Evolutionary conservation across 2,113 vertebrate species (phyloP), one percentile per base, ranked within the genome.

Genomic region (Engraulis encrasicolus): DNA sequence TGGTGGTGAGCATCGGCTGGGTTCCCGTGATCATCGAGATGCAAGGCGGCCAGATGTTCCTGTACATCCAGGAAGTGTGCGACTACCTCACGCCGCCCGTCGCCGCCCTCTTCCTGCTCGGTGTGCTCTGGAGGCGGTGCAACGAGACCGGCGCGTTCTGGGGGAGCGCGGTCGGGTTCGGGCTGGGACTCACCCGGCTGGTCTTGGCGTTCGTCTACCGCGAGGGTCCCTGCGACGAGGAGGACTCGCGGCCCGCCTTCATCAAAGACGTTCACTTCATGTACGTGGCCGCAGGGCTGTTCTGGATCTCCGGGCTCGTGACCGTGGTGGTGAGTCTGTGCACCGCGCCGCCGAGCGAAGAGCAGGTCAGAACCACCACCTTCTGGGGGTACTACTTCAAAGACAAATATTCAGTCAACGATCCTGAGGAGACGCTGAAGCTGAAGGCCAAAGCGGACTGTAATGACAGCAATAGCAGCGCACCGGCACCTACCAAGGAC

Each of bases 31-130:
- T 99, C 31, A 96, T 99, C 89, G 96, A 99, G 91, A 99, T 99
- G 98, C 98, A 99, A 92, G 97, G 98, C 15, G 98, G 98, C 45
- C 98, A 99, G 92, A 99, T 99, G 92, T 99, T 99, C 90, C 95
- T 99, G 48, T 99, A 99, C 89, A 99, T 99, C 88, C 98, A 99
- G 92, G 98, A 99, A 93, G 96, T 99, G 0, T 97, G 98, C 0
- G 98, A 97, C 84, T 99, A 99, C 87, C 94, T 99, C 85, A 99
- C 98, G 0, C 98, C 98, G 18, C 98, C 98, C 0, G 95, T 99
- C 31, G 98, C 98, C 0, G 97, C 97, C 77, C 95, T 99, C 5
- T 99, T 99, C 90, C 94, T 99, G 48, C 94, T 99, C 38, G 97
- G 97, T 2, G 96, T 99, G 79, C 99, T 99, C 91, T 99, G 98